phyloP scores from a whole-genome alignment of 2,113 vertebrate genomes.

The Oncorhynchus nerka region DNA sequence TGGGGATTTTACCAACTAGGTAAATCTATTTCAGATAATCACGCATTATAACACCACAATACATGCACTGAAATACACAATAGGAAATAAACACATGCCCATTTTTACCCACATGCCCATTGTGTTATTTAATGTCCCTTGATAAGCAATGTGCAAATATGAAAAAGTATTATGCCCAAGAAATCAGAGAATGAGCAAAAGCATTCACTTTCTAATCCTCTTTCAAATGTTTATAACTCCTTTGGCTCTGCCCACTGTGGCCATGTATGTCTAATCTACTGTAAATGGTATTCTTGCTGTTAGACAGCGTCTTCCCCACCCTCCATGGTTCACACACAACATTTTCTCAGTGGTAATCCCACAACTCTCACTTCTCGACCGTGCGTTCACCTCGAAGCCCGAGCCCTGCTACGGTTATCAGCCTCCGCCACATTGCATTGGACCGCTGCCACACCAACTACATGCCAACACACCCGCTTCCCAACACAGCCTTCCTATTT shows the following conservation, averaged over 20 bases:
- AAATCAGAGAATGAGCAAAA: slow-evolving; percentile 70
- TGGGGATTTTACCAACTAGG: not conserved
- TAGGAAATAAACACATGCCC: slow-evolving; percentile 35
- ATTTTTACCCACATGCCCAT: slow-evolving; percentile 32
- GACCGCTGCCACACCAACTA: slow-evolving; percentile 41
- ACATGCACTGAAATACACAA: slow-evolving; percentile 43
- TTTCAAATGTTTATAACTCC: slow-evolving; percentile 64
- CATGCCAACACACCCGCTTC: slow-evolving; percentile 27
- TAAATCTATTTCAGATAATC: slow-evolving; percentile 25
- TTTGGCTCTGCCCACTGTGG: slow-evolving; percentile 60
- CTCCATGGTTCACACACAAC: slow-evolving; percentile 36
- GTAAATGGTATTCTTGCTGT: slow-evolving; percentile 63
- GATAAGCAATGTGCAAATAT: slow-evolving; percentile 57
- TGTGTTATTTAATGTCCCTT: slow-evolving; percentile 49
- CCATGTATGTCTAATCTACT: slow-evolving; percentile 73
- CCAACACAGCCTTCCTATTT: not conserved
- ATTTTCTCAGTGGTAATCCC: slow-evolving; percentile 62
- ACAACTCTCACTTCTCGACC: slow-evolving; percentile 60
- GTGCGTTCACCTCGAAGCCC: slow-evolving; percentile 50
- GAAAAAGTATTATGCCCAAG: slow-evolving; percentile 61
- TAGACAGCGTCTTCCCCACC: slow-evolving; percentile 55
- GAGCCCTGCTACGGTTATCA: slow-evolving; percentile 60
- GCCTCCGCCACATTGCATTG: slow-evolving; percentile 57
- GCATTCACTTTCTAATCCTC: slow-evolving; percentile 72
- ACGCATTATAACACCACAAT: slow-evolving; percentile 30